These are phyloP conservation scores for Leptobrachium ailaonicum DNA, from an alignment of 2,113 vertebrate genomes.

Conservation along the genomic window DNA sequence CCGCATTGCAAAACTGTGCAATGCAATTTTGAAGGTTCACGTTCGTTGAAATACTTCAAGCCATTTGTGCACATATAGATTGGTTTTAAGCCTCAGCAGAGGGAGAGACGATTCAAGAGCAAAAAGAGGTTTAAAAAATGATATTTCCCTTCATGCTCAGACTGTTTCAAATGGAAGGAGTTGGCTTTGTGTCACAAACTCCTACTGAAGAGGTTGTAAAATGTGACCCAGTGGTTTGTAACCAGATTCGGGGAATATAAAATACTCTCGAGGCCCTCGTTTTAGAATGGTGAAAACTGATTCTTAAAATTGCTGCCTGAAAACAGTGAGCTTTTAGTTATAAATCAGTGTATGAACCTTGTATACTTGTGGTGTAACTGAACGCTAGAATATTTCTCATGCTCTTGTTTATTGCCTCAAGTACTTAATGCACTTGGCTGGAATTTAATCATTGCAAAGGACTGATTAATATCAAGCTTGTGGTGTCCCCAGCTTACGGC, in stretches of 20 bases:
- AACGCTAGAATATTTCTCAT: slow-evolving; percentile 41
- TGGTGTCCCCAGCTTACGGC: background rate
- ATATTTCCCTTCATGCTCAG: slow-evolving; percentile 21
- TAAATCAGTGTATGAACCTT: slow-evolving; percentile 48
- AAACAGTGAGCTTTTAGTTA: slow-evolving; percentile 26
- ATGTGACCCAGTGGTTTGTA: slow-evolving; percentile 38
- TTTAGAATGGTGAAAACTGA: slow-evolving; percentile 35
- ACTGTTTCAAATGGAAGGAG: slow-evolving; percentile 12
- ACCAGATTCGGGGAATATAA: slow-evolving; percentile 44
- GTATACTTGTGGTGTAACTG: slow-evolving; percentile 40
- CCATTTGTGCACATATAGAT: background rate
- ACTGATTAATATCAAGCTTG: slow-evolving; percentile 36
- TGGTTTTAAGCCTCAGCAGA: slow-evolving; percentile 1
- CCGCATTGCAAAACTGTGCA: background rate
- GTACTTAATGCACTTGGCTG: slow-evolving; percentile 41
- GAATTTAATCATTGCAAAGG: slow-evolving; percentile 30
- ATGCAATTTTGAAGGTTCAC: background rate
- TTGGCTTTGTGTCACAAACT: slow-evolving; percentile 34
- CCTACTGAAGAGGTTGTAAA: slow-evolving; percentile 37
- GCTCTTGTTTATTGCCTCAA: slow-evolving; percentile 46
- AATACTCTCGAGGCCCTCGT: slow-evolving; percentile 21
- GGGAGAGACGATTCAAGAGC: background rate
- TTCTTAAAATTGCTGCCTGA: slow-evolving; percentile 32
- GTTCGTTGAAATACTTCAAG: background rate
- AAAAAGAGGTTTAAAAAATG: slow-evolving; percentile 10